phyloP scores from a whole-genome alignment of 1,140 invertebrate species.

The Temnothorax nylanderi region DNA sequence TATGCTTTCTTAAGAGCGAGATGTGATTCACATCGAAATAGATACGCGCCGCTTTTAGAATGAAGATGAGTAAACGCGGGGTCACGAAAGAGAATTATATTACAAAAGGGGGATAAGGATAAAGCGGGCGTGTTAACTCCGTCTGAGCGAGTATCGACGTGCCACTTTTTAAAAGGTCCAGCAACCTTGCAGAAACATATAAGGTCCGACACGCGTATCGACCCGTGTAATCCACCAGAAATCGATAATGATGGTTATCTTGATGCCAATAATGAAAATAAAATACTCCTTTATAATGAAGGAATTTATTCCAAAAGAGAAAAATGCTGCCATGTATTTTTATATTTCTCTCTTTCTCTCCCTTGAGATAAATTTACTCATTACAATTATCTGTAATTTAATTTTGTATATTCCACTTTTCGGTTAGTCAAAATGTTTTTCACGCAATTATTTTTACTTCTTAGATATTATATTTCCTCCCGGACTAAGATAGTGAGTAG shows the following conservation, averaged over 20 bases:
- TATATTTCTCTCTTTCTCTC: neutral
- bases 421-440: neutral
- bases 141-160: constrained; percentile 22
- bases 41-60: constrained; percentile 46
- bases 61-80: constrained; percentile 33
- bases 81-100: constrained; percentile 37
- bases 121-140: constrained; percentile 31
- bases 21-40: constrained; percentile 54
- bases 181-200: constrained; percentile 54
- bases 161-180: constrained; percentile 51
- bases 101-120: constrained; percentile 32
- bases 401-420: neutral
- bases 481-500: neutral
- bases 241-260: constrained; percentile 54
- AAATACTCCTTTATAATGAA: neutral
- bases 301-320: constrained; percentile 16
- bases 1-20: constrained; percentile 23
- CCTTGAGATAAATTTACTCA: neutral
- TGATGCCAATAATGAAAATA: constrained; percentile 36
- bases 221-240: constrained; percentile 44
- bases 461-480: neutral
- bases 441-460: neutral
- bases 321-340: neutral
- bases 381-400: neutral
- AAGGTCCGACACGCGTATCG: constrained; percentile 44